These are phyloP conservation scores for Belonocnema kinseyi DNA, from an alignment of 1,140 invertebrate species.

Conservation along the genomic window DNA sequence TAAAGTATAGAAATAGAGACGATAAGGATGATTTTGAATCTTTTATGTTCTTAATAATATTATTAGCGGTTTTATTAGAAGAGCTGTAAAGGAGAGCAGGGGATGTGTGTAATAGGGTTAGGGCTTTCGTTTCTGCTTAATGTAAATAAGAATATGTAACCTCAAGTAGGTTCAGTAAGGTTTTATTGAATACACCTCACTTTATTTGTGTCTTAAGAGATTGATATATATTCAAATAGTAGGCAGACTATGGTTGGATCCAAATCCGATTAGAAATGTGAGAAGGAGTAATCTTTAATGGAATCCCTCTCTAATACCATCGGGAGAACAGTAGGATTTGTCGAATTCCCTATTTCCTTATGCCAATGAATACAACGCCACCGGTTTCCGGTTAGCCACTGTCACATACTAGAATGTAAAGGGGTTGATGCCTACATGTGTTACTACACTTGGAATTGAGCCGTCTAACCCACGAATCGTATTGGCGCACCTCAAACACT, in stretches of 20 bases:
- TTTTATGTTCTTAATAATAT: too few species aligned
- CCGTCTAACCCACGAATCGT: constrained; percentile 11
- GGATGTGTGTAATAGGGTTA: too few species aligned
- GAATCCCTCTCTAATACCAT: constrained; percentile 22
- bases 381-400: constrained; percentile 26
- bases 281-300: constrained; percentile 23
- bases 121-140: too few species aligned
- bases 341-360: constrained; percentile 29
- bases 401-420: constrained; percentile 1
- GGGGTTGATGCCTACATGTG: constrained; percentile 21
- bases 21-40: too few species aligned
- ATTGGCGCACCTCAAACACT: constrained; percentile 15
- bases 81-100: too few species aligned
- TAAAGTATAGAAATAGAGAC: too few species aligned
- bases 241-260: background rate
- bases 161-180: too few species aligned
- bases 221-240: background rate
- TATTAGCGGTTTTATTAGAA: too few species aligned
- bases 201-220: background rate
- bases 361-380: constrained; percentile 7
- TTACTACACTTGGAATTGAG: constrained; percentile 21
- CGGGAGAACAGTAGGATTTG: constrained; percentile 12
- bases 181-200: too few species aligned
- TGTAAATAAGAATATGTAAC: too few species aligned
- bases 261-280: constrained; percentile 21